Evolutionary conservation across 2,888 invertebrate species (phyloP).

Genomic region (Muschampia plurimacula): DNA sequence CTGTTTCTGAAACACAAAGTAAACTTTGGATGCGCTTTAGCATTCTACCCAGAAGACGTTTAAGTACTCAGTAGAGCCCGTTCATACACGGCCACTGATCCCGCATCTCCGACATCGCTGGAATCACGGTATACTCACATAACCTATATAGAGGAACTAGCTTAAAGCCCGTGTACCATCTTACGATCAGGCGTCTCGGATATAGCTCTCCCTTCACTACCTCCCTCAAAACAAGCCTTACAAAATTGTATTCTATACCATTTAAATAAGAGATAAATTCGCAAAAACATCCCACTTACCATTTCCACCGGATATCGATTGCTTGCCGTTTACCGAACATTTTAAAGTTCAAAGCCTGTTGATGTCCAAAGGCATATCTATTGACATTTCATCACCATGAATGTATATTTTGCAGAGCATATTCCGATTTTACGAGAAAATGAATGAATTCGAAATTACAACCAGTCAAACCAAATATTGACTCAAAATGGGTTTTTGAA

Average conservation of each 20-base stretch:
- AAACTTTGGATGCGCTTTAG: neutral
- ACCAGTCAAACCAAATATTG: constrained; percentile 1
- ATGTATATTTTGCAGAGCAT: neutral
- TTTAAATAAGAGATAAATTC: constrained; percentile 11
- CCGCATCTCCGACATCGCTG: constrained; percentile 17
- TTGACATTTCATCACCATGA: constrained; percentile 14
- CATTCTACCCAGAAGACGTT: neutral
- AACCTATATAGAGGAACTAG: constrained; percentile 37
- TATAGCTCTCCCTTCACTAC: constrained; percentile 33
- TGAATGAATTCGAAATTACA: neutral
- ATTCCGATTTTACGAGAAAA: neutral
- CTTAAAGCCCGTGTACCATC: constrained; percentile 38
- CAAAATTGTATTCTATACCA: constrained; percentile 6
- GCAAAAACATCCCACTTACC: neutral
- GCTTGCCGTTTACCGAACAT: constrained; percentile 30
- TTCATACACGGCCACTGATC: constrained; percentile 11
- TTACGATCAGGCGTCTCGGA: constrained; percentile 39
- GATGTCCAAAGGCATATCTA: constrained; percentile 23
- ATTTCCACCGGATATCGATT: constrained; percentile 28
- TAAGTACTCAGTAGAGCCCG: neutral
- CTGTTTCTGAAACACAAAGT: neutral
- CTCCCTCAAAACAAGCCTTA: constrained; percentile 20
- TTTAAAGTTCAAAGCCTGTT: constrained; percentile 28
- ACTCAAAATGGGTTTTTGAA: neutral
- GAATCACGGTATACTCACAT: constrained; percentile 19